phyloP scores from a whole-genome alignment of 2,113 vertebrate genomes.

The Rhabdornis inornatus region DNA sequence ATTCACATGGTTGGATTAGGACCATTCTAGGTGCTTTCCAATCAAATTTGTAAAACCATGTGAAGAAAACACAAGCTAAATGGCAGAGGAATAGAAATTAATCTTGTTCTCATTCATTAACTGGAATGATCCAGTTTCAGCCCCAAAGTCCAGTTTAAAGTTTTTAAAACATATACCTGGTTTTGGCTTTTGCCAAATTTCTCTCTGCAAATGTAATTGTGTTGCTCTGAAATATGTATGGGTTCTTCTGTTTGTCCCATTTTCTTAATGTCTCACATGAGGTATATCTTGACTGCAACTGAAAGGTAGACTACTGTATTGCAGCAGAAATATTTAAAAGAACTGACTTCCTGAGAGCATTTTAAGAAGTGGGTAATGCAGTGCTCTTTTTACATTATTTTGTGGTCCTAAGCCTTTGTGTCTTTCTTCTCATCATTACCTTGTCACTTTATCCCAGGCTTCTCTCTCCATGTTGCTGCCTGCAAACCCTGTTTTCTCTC shows the following conservation, averaged over 20 bases:
- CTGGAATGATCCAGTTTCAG: background rate
- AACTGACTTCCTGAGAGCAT: background rate
- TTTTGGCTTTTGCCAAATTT: background rate
- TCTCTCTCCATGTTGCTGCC: background rate
- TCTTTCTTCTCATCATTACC: background rate
- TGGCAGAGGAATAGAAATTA: background rate
- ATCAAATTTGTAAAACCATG: background rate
- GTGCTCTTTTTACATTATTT: background rate
- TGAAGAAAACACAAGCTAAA: background rate
- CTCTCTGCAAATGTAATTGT: background rate
- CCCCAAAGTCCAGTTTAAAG: background rate
- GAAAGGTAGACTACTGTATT: background rate
- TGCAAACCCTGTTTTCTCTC: background rate
- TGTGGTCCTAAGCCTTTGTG: background rate
- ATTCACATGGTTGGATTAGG: background rate
- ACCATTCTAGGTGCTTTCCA: background rate
- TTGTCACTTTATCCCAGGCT: background rate
- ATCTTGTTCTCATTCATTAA: background rate
- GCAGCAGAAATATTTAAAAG: background rate
- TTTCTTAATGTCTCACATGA: background rate
- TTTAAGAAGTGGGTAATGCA: background rate
- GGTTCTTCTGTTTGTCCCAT: background rate
- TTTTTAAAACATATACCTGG: background rate
- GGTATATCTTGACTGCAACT: background rate
- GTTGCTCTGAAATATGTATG: background rate